A percentile compares a stretch with the other conserved stretches of the same genome.
Conservation (phyloP, 2,113 vertebrate genomes). For the Ceuthmochares aereus region DNA sequence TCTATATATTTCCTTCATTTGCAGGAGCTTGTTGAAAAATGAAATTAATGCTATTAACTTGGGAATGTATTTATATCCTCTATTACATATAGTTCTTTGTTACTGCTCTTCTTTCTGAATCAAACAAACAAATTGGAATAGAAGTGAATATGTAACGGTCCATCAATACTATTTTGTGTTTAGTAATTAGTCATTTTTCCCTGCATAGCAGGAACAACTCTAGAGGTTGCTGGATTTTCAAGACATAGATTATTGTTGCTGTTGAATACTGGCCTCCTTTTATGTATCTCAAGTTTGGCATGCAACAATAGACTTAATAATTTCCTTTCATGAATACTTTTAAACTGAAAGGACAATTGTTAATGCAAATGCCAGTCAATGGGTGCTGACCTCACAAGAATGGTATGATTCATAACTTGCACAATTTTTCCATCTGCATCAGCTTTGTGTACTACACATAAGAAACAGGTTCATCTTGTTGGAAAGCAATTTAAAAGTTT, state of each 20-base stretch:
- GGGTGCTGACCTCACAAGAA: background rate
- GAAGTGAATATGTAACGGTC: background rate
- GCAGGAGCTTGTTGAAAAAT: background rate
- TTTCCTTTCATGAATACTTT: constrained; percentile 7
- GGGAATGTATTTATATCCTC: background rate
- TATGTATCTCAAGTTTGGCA: background rate
- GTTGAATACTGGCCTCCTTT: background rate
- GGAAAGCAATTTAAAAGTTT: constrained; percentile 58
- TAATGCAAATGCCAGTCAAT: background rate
- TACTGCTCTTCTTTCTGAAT: background rate
- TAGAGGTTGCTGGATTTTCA: background rate
- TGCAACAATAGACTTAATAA: background rate
- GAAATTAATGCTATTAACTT: background rate
- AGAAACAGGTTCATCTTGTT: background rate
- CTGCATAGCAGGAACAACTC: background rate
- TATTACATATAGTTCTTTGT: background rate
- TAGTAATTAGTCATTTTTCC: background rate
- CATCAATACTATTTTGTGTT: background rate
- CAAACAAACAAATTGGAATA: background rate
- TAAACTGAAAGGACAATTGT: background rate
- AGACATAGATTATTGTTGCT: background rate
- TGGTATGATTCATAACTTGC: background rate
- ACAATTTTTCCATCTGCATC: background rate
- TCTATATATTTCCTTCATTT: background rate
- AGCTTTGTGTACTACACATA: background rate